Conservation (phyloP, 1,140 invertebrate species). For the Choristoneura fumiferana region DNA sequence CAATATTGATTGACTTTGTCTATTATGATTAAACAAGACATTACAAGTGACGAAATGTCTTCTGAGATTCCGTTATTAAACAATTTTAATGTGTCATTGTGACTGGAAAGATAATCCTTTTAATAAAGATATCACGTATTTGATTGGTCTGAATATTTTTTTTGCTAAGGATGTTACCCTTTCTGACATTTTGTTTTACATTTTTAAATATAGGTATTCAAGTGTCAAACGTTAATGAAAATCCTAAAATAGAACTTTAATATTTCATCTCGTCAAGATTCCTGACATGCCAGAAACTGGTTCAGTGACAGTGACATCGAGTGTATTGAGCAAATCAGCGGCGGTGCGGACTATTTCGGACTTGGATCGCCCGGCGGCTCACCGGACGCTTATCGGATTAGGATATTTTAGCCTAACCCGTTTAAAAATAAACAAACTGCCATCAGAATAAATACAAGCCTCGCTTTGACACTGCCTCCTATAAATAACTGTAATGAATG, state of each 20-base stretch:
- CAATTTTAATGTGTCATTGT: background rate
- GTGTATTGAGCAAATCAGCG: slow-evolving; percentile 48
- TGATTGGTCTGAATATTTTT: no score
- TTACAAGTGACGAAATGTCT: slow-evolving; percentile 42
- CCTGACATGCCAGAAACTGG: slow-evolving; percentile 36
- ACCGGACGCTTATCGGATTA: slow-evolving; percentile 62
- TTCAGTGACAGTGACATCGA: slow-evolving; percentile 51
- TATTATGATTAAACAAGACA: slow-evolving; percentile 37
- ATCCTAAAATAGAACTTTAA: slow-evolving; percentile 57
- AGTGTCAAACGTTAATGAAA: slow-evolving; percentile 46
- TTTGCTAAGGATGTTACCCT: no score
- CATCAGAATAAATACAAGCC: slow-evolving; percentile 68
- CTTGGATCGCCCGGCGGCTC: slow-evolving; percentile 30
- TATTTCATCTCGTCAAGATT: slow-evolving; percentile 53
- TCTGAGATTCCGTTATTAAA: slow-evolving; percentile 29
- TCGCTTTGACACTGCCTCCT: slow-evolving; percentile 68
- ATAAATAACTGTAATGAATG: slow-evolving; percentile 76
- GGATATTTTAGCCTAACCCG: slow-evolving; percentile 64
- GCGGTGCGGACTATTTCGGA: slow-evolving; percentile 47
- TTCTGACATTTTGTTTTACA: no score
- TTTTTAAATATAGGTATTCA: background rate
- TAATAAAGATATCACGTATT: background rate
- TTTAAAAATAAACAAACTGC: slow-evolving; percentile 73
- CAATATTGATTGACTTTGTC: slow-evolving; percentile 70
- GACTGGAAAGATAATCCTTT: background rate